phyloP scores from a whole-genome alignment of 2,113 vertebrate species.

The Hystrix brachyura region DNA sequence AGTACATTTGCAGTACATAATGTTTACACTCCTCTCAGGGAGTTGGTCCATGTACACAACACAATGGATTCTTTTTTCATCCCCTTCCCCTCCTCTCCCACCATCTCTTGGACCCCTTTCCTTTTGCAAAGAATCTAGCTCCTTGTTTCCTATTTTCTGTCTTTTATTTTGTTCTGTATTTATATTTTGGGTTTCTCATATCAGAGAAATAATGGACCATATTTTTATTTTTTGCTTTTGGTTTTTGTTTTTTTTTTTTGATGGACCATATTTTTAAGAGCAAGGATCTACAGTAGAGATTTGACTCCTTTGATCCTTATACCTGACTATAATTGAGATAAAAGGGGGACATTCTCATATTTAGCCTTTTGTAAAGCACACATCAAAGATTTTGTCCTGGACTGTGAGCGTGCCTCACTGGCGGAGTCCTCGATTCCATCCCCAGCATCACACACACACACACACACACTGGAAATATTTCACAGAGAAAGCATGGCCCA shows the following conservation, averaged over 20 bases:
- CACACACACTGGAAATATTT: slow-evolving; percentile 16
- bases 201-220: not conserved
- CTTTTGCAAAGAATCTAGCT: not conserved
- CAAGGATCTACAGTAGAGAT: not conserved
- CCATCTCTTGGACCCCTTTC: not conserved
- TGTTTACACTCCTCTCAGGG: not conserved
- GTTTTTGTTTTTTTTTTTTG: too few species aligned
- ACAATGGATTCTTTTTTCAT: not conserved
- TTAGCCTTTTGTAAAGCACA: slow-evolving; percentile 58
- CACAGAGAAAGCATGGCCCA: slow-evolving; percentile 30
- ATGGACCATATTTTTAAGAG: not conserved
- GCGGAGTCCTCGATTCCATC: not conserved
- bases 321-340: not conserved
- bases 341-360: not conserved
- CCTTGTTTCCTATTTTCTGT: not conserved
- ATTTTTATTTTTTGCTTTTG: too few species aligned
- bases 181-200: not conserved
- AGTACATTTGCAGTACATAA: not conserved
- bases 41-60: too few species aligned
- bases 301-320: slow-evolving; percentile 46
- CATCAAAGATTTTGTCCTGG: slow-evolving; percentile 59
- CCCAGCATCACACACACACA: not conserved
- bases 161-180: not conserved
- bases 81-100: not conserved
- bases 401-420: not conserved